Evolutionary conservation across 2,888 invertebrate species (phyloP).

Genomic region (Belgica antarctica): DNA sequence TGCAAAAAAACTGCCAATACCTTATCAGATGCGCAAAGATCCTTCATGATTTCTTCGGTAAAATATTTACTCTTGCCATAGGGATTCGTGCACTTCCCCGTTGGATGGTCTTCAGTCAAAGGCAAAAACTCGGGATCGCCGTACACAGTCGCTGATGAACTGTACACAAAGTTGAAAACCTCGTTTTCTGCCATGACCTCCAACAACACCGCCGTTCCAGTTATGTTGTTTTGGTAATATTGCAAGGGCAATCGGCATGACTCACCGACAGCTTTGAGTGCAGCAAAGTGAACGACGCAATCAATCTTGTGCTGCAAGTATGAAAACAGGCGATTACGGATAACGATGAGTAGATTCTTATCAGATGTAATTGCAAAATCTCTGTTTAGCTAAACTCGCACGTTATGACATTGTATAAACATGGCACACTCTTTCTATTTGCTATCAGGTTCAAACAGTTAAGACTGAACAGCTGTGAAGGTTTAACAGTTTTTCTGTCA

Average conservation of each 20-base stretch:
- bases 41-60: conserved; percentile 90
- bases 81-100: conserved; percentile 86
- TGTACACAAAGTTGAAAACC: conserved; percentile 76
- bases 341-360: background rate
- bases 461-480: too few species aligned
- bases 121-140: conserved; percentile 82
- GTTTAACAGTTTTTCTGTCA: too few species aligned
- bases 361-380: too few species aligned
- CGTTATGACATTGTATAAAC: too few species aligned
- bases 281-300: conserved; percentile 92
- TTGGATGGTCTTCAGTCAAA: conserved; percentile 77
- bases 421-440: too few species aligned
- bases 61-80: conserved; percentile 93
- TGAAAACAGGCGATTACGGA: too few species aligned
- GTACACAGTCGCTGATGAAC: conserved; percentile 91
- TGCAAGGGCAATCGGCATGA: conserved; percentile 81
- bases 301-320: conserved; percentile 71
- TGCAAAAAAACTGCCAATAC: conserved; percentile 57
- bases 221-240: conserved; percentile 87
- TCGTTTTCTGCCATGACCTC: conserved; percentile 67
- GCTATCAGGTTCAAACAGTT: too few species aligned
- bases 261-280: conserved; percentile 91
- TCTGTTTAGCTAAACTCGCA: too few species aligned
- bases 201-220: conserved; percentile 78
- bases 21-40: conserved; percentile 73